Evolutionary conservation across 2,113 vertebrate species (phyloP), one percentile per base, ranked within the genome.

Genomic region (Oreochromis spilurus): DNA sequence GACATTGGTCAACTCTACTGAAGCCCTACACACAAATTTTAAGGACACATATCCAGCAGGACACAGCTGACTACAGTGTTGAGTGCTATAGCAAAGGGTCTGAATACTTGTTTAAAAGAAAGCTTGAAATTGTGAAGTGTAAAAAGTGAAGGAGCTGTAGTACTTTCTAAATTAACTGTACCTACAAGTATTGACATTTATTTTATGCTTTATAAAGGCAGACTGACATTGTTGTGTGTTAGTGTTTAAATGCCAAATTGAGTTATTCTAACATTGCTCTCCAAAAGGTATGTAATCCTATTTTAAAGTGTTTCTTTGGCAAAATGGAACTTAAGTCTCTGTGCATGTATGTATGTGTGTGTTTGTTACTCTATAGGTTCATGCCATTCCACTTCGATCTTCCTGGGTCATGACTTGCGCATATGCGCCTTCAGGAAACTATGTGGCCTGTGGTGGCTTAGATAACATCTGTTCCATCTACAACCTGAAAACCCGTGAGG

Each of bases 381-480:
- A 99, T 38, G 98, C 98, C 93, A 99, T 99, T 92, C 99, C 99
- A 84, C 96, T 99, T 96, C 98, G 99, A 84, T 99, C 99, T 53
- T 99, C 99, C 85, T 99, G 99, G 99, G 99, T 99, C 94, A 99
- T 99, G 99, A 99, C 99, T 83, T 99, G 99, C 79, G 98, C 99
- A 1, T 99, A 99, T 36, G 99, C 99, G 89, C 99, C 99, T 84
- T 99, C 99, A 94, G 99, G 99, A 89, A 99, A 99, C 91, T 99
- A 99, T 0, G 99, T 99, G 95, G 99, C 99, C 94, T 99, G 99
- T 60, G 99, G 99, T 86, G 99, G 99, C 81, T 97, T 99, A 43
- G 99, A 99, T 94, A 99, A 99, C 97, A 99, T 99, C 93, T 99
- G 99, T 93, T 99, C 98, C 94, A 99, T 99, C 96, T 99, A 99